Base-by-base conservation (phyloP, 2,113 vertebrate genomes). In the Hyaena hyaena region DNA sequence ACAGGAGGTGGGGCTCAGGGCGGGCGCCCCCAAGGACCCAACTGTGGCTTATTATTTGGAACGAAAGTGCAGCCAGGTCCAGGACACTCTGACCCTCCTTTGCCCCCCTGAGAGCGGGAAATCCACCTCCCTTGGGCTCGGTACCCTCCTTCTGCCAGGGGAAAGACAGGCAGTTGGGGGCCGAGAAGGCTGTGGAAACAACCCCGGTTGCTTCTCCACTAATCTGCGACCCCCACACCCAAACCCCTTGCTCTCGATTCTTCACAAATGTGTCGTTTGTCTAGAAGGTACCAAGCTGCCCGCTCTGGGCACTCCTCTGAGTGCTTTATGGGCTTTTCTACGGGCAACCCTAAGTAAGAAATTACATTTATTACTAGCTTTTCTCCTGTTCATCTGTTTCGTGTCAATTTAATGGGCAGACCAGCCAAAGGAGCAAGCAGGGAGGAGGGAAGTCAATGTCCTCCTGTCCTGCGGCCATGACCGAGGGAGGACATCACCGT, bases 401-500 rank as follows among this genome's bases (percentile, higher is more conserved):
- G 71, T 26, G 71, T 74, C 10, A 43, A 74, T 21, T 71, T 10
- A 71, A 71, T 26, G 11, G 12, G 24, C 23, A 43, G 71, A 43
- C 11, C 71, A 43, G 71, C 39, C 73, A 74, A 26, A 74, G 39
- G 1, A 14, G 35, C 23, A 7, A 43, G 73, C 43, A 43, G 23
- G 23, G 39, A 43, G 39, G 23, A 73, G 24, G 39, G 12, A 74
- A 74, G 11, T 39, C 69, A 14, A 11, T 7, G 11, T 45, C 7
- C 24, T 73, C 35, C 71, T 74, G 39, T 74, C 39, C 23, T 45
- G 4, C 1, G 24, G 85, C 43, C 17, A 19, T 5, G 21, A 12
- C 12, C 1, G 31, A 5, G 33, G 31, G 31, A 5, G 33, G 31
- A 43, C 10, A 2, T 5, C 2, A 9, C 21, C 12, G 16, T 10